phyloP scores from a whole-genome alignment of 2,888 invertebrate species.

The Drosophila pseudotalamancana region DNA sequence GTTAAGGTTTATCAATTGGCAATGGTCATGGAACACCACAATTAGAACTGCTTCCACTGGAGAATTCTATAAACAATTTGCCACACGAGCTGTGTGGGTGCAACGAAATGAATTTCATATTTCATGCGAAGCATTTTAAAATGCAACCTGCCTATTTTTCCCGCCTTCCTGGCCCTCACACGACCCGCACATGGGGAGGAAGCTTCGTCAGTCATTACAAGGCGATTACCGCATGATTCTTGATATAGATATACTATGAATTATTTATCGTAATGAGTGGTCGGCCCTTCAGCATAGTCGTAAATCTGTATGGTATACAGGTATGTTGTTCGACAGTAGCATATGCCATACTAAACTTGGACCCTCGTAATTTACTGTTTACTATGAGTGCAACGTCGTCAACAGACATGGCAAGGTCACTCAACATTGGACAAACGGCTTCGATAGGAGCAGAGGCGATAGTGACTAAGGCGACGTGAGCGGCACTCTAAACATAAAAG shows the following conservation, averaged over 20 bases:
- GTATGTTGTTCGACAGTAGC: conserved; percentile 21
- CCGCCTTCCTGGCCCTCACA: background rate
- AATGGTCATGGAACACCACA: conserved; percentile 28
- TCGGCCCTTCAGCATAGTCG: conserved; percentile 61
- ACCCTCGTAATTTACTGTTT: conserved; percentile 36
- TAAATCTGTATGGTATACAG: conserved; percentile 9
- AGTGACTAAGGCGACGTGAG: conserved; percentile 26
- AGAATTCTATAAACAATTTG: conserved; percentile 31
- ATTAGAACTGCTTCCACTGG: conserved; percentile 22
- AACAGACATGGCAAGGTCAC: conserved; percentile 49
- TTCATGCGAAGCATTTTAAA: conserved; percentile 33
- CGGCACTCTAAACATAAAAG: conserved; percentile 16
- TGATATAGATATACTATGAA: conserved; percentile 45
- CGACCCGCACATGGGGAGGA: conserved; percentile 15
- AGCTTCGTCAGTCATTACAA: conserved; percentile 17
- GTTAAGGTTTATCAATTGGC: conserved; percentile 39
- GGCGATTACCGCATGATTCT: conserved; percentile 43
- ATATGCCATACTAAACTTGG: conserved; percentile 44
- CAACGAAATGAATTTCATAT: conserved; percentile 40
- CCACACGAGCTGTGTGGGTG: conserved; percentile 16
- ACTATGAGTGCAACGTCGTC: conserved; percentile 40
- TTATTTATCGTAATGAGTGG: conserved; percentile 56
- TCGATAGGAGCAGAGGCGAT: background rate
- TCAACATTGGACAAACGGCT: conserved; percentile 12
- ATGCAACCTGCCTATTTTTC: background rate